Percentiles rank a stretch among this genome's conserved stretches.
Conservation (phyloP, 2,888 invertebrate genomes). For the Zaprionus obscuricornis region DNA sequence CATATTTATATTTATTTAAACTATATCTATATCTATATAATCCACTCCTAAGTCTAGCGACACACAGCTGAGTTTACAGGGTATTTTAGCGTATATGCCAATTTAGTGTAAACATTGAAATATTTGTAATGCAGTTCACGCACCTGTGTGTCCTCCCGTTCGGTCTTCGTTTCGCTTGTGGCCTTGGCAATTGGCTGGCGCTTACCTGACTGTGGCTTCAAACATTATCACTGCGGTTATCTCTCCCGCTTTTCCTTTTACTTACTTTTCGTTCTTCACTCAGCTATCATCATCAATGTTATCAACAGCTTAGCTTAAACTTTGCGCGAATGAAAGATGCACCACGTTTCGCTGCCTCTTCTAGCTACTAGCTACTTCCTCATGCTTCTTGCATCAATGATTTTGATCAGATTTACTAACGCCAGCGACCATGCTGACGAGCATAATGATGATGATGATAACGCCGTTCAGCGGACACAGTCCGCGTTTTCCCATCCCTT, state of each 20-base stretch:
- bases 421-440: slow-evolving; percentile 35
- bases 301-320: slow-evolving; percentile 70
- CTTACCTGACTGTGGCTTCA: slow-evolving; percentile 48
- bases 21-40: no score
- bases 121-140: slow-evolving; percentile 61
- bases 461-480: slow-evolving; percentile 27
- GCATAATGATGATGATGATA: slow-evolving; percentile 12
- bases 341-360: slow-evolving; percentile 37
- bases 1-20: no score
- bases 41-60: no score
- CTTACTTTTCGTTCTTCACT: neutral
- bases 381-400: slow-evolving; percentile 69
- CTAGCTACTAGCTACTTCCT: slow-evolving; percentile 45
- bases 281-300: slow-evolving; percentile 57
- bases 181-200: slow-evolving; percentile 49
- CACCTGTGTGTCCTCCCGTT: slow-evolving; percentile 32
- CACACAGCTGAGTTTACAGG: no score
- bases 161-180: slow-evolving; percentile 16
- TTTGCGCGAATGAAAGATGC: slow-evolving; percentile 44
- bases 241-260: slow-evolving; percentile 7
- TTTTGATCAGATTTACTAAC: slow-evolving; percentile 72
- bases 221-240: slow-evolving; percentile 65
- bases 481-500: slow-evolving; percentile 31
- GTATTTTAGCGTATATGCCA: no score
- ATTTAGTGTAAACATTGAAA: no score